Percentiles rank a stretch among this genome's conserved stretches.
phyloP scores from a whole-genome alignment of 2,113 vertebrate species.

The Cynopterus brachyotis region DNA sequence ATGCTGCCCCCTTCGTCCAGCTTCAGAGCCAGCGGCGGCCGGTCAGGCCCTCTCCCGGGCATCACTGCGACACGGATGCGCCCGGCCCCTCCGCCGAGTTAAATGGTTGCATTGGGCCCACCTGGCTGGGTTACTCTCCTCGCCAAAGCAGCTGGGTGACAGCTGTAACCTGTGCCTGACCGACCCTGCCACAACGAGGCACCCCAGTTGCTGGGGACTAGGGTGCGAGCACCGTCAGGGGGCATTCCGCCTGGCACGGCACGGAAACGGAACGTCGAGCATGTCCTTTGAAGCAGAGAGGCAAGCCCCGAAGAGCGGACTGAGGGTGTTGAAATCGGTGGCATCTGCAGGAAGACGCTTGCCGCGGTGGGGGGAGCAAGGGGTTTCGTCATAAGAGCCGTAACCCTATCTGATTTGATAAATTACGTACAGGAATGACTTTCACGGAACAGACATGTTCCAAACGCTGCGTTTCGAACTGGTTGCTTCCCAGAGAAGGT shows the following conservation, averaged over 20 bases:
- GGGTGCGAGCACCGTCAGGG: not conserved
- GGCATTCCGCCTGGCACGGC: not conserved
- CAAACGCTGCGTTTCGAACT: no score
- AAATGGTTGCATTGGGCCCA: not conserved
- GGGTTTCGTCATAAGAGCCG: not conserved
- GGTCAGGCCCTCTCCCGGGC: no score
- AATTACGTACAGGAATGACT: not conserved
- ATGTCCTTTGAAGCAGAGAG: not conserved
- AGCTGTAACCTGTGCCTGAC: not conserved
- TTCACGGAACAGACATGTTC: not conserved
- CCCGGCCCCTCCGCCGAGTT: no score
- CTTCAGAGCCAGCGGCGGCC: not conserved
- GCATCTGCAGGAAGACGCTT: not conserved
- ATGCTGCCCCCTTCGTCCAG: fast-evolving
- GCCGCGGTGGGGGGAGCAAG: not conserved
- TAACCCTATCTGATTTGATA: not conserved
- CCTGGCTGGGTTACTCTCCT: not conserved
- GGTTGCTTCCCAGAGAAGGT: not conserved
- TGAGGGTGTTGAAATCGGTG: not conserved
- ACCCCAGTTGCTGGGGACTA: not conserved
- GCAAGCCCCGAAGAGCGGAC: not conserved
- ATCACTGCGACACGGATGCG: no score
- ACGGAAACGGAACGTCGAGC: not conserved
- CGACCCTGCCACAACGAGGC: not conserved
- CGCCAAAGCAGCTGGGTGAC: not conserved